Evolutionary conservation across 2,797 vertebrate genomes (phyloP), one percentile per base, ranked within the genome.

Genomic region (Sandelia bainsii): DNA sequence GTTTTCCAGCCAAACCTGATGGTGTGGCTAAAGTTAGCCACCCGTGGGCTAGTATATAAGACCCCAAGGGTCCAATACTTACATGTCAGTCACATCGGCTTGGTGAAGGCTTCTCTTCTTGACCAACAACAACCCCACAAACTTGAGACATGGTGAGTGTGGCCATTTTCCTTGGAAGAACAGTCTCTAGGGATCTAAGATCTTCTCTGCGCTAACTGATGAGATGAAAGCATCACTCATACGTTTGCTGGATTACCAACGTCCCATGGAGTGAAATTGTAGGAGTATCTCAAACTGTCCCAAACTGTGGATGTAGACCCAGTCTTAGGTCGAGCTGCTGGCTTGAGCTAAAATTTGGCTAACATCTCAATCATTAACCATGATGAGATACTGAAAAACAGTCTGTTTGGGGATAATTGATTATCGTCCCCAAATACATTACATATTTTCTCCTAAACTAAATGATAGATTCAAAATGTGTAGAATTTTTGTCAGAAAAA

Each of bases 21-120:
- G 92, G 77, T 79, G 92, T 61, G 87, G 91, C 96, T 97, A 97
- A 94, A 96, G 95, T 97, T 97, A 98, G 95, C 88, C 87, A 81
- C 73, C 54, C 34, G 49, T 69, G 78, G 71, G 82, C 86, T 84
- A 68, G 93, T 98, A 98, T 97, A 97, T 95, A 98, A 98, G 91
- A 64, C 81, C 93, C 90, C 89, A 79, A 69, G 92, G 82, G 87
- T 68, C 62, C 86, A 44, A 46, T 68, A 70, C 64, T 75, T 83
- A 82, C 89, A 94, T 94, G 95, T 94, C 94, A 95, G 94, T 96
- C 92, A 87, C 92, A 92, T 92, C 89, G 68, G 85, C 91, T 93
- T 91, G 84, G 86, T 87, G 80, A 89, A 91, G 89, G 90, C 93
- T 93, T 93, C 92, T 93, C 94, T 92, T 93, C 90, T 93, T 93